Percentiles rank a stretch among this genome's conserved stretches.
Conservation (phyloP, 2,113 vertebrate genomes). For the Phrynosoma platyrhinos region DNA sequence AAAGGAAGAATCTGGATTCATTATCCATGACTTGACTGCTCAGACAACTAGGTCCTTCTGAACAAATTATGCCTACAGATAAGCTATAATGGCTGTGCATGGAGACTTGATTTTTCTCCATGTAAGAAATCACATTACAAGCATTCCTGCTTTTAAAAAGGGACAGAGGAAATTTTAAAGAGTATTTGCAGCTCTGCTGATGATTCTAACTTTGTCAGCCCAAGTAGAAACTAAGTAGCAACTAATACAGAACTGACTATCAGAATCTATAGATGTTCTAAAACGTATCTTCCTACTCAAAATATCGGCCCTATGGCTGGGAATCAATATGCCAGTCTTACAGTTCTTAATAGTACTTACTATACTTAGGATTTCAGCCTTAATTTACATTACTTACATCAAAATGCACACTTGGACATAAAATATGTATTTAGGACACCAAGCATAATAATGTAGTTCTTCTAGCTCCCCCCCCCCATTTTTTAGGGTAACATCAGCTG, state of each 20-base stretch:
- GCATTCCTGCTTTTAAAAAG: not conserved
- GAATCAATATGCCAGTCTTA: not conserved
- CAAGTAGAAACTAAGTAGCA: not conserved
- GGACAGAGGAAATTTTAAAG: not conserved
- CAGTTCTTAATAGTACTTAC: not conserved
- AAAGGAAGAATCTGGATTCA: not conserved
- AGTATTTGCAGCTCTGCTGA: not conserved
- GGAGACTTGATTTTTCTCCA: not conserved
- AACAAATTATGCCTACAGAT: not conserved
- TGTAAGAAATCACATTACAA: not conserved
- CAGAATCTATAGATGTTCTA: not conserved
- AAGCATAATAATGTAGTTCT: not conserved
- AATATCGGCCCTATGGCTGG: not conserved
- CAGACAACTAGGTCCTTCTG: not conserved
- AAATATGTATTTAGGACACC: slow-evolving; percentile 4
- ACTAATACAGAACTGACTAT: not conserved
- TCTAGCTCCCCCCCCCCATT: not conserved
- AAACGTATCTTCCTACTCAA: not conserved
- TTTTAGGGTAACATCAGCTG: not conserved
- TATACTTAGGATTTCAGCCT: not conserved
- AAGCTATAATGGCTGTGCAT: not conserved
- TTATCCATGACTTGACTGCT: not conserved
- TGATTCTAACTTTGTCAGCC: not conserved
- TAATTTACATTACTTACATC: not conserved
- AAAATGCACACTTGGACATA: not conserved